phyloP scores from a whole-genome alignment of 2,888 invertebrate genomes.

The Plebejus melissa region DNA sequence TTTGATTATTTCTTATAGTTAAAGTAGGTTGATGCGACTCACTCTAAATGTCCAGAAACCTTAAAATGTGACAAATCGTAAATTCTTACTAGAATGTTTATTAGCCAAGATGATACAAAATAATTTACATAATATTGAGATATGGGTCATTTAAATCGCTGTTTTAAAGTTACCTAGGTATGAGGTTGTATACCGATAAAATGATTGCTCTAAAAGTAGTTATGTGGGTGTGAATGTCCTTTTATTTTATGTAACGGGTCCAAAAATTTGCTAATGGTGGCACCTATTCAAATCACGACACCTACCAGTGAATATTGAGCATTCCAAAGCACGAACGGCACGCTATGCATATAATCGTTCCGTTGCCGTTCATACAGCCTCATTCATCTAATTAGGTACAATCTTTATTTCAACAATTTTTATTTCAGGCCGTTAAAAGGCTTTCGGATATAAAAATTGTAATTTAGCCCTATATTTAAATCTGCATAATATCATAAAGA shows the following conservation, averaged over 20 bases:
- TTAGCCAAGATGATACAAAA: not conserved
- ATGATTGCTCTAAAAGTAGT: not conserved
- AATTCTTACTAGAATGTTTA: too few relatives aligned
- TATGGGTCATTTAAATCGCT: too few relatives aligned
- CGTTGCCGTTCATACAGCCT: not conserved
- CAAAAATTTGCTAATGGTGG: conserved; percentile 21
- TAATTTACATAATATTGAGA: too few relatives aligned
- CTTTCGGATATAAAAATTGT: too few relatives aligned
- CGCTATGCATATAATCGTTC: not conserved
- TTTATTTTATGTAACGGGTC: conserved; percentile 10
- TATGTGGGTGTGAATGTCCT: conserved; percentile 17
- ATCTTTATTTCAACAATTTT: not conserved
- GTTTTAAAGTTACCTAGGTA: not conserved
- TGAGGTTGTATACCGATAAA: not conserved
- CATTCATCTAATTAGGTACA: not conserved
- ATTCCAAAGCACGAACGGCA: conserved; percentile 10
- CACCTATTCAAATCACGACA: conserved; percentile 17
- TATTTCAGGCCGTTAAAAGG: too few relatives aligned
- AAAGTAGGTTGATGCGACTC: too few relatives aligned
- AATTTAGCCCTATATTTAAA: too few relatives aligned
- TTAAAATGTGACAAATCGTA: too few relatives aligned
- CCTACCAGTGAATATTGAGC: conserved; percentile 7
- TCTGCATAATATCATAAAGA: not conserved
- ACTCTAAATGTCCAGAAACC: not conserved
- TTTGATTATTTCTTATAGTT: too few relatives aligned